A percentile compares a stretch with the other conserved stretches of the same genome.
phyloP scores from a whole-genome alignment of 2,797 vertebrate species.

The Notoglanidium macrostoma region DNA sequence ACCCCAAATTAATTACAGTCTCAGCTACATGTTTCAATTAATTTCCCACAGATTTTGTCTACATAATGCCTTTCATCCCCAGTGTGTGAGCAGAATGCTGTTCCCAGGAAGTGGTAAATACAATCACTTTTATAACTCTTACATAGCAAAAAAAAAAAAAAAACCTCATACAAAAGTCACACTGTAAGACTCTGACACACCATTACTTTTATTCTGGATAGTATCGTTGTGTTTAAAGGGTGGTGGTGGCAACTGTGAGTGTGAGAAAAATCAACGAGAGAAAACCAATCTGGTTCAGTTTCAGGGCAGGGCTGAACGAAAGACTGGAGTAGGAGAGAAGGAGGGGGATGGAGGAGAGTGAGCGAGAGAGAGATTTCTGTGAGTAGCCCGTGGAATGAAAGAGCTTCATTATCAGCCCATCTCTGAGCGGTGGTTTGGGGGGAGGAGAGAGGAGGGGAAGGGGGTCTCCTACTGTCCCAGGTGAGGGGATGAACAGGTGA shows the following conservation, averaged over 20 bases:
- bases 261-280: constrained; percentile 74
- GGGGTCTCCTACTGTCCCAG: constrained; percentile 70
- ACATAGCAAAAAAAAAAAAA: background rate
- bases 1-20: constrained; percentile 12
- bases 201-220: constrained; percentile 21
- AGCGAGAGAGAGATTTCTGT: constrained; percentile 59
- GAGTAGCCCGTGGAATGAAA: constrained; percentile 63
- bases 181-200: constrained; percentile 14
- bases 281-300: constrained; percentile 74
- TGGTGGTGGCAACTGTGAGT: constrained; percentile 67
- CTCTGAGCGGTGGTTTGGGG: constrained; percentile 59
- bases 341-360: constrained; percentile 35
- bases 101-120: constrained; percentile 15
- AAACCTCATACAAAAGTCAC: constrained; percentile 9
- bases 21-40: constrained; percentile 19
- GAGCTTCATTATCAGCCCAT: constrained; percentile 72
- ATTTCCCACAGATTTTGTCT: constrained; percentile 11
- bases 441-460: constrained; percentile 14
- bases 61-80: constrained; percentile 11
- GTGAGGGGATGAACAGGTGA: constrained; percentile 80
- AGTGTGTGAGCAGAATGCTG: background rate
- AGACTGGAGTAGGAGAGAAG: constrained; percentile 46
- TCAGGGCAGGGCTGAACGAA: constrained; percentile 68
- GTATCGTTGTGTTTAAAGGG: constrained; percentile 46
- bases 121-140: background rate